Evolutionary conservation across 2,888 invertebrate species (phyloP), one percentile per base, ranked within the genome.

Genomic region (Baronia brevicornis): DNA sequence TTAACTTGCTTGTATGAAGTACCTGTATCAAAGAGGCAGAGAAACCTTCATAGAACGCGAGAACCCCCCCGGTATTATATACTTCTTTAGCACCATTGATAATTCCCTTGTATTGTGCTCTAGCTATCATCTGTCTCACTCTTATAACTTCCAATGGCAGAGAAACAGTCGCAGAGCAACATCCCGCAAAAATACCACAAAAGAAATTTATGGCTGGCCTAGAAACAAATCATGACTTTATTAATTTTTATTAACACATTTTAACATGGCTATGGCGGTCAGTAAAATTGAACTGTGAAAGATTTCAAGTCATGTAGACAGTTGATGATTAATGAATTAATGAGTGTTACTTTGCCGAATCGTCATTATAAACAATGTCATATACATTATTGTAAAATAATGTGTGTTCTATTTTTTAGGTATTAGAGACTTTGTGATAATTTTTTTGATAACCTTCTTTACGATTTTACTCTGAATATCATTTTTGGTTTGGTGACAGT

Each of bases 141-240:
- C 82, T 54, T 11, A 84, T 64, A 22, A 84, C 80, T 35, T 84
- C 82, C 5, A 84, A 28, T 0, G 82, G 82, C 0, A 60, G 44
- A 4, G 65, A 62, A 1, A 79, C 26, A 0, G 63, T 42, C 0
- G 72, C 64, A 15, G 62, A 63, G 13, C 46, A 53, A 18, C 63
- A 63, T 0, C 82, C 82, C 1, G 80, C 62, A 1, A 61, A 32
- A 0, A 62, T 39, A 0, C 82, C 82, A 28, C 77, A 67, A 0
- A 60, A 0, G 26, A 74, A 73, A 11, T 51, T 38, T 1, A 59
- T 13, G 0, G 42, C 1, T 0, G 41, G 38, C 30, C 72, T 73
- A 46, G 0, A 43, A 44, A 29, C 4, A 7, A 15, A 6, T 15
- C 6, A 29, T 4, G 25, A 33, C 1, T 5, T 8, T 6, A 15